Evolutionary conservation across 2,797 vertebrate species (phyloP), one percentile per base, ranked within the genome.

Genomic region (Cetoscarus ocellatus): DNA sequence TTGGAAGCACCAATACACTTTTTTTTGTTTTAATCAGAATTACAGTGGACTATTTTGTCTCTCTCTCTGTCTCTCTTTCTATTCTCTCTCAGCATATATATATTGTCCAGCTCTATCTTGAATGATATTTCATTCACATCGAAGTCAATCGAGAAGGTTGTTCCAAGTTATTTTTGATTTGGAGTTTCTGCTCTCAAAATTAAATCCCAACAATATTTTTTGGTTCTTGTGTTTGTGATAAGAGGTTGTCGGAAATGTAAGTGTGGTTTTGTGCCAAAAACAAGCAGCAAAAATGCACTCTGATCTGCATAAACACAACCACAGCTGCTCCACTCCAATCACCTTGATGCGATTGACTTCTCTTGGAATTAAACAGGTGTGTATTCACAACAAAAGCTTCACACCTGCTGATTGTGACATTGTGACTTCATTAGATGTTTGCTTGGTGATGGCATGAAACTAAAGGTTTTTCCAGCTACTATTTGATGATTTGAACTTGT

Each of bases 281-380:
- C 47, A 64, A 70, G 38, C 44, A 64, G 35, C 66, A 73, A 15
- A 64, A 45, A 67, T 10, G 6, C 45, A 48, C 9, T 8, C 17
- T 71, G 10, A 62, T 80, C 61, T 74, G 56, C 73, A 76, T 73
- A 56, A 67, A 72, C 61, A 73, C 50, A 45, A 58, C 18, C 59
- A 53, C 80, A 77, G 70, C 61, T 67, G 63, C 61, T 72, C 54
- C 61, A 69, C 64, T 81, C 51, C 58, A 73, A 17, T 61, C n/a
- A 57, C 56, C 50, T 68, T 61, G 10, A 12, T 15, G 4, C 7
- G 3, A 61, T 27, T 12, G 17, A 38, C 42, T 48, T 70, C 14
- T 39, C 19, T 70, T 62, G 10, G 17, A 64, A 36, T 4, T 39
- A 54, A 61, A 54, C 54, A 63, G 53, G 8, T 64, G 52, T 39